Evolutionary conservation across 2,888 invertebrate species (phyloP).

Genomic region (Lamellibrachia columna): DNA sequence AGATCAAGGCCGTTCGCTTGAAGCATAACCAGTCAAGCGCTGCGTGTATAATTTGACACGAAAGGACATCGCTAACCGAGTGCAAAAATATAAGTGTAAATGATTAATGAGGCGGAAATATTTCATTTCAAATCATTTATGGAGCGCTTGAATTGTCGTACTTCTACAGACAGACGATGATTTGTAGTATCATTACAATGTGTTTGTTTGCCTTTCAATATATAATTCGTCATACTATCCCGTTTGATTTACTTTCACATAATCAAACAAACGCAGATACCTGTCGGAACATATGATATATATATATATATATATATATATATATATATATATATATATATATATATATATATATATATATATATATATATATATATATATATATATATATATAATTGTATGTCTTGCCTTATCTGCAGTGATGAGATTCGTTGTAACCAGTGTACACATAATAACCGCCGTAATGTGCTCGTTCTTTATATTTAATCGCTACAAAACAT

Average conservation of each 20-base stretch:
- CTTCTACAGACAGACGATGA: background rate
- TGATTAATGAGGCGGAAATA: background rate
- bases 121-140: background rate
- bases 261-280: background rate
- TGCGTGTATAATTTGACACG: background rate
- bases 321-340: background rate
- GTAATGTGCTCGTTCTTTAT: background rate
- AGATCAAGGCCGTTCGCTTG: background rate
- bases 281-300: background rate
- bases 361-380: background rate
- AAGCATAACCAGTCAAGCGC: background rate
- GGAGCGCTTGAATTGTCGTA: background rate
- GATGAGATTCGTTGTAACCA: background rate
- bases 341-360: background rate
- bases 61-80: background rate
- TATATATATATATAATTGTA: background rate
- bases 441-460: background rate
- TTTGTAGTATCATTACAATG: background rate
- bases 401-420: background rate
- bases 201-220: background rate
- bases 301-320: background rate
- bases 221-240: background rate
- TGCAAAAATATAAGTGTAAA: background rate
- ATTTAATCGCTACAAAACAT: background rate
- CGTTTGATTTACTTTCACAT: background rate